Evolutionary conservation across 2,888 invertebrate genomes (phyloP).

Genomic region (Thera britannica): DNA sequence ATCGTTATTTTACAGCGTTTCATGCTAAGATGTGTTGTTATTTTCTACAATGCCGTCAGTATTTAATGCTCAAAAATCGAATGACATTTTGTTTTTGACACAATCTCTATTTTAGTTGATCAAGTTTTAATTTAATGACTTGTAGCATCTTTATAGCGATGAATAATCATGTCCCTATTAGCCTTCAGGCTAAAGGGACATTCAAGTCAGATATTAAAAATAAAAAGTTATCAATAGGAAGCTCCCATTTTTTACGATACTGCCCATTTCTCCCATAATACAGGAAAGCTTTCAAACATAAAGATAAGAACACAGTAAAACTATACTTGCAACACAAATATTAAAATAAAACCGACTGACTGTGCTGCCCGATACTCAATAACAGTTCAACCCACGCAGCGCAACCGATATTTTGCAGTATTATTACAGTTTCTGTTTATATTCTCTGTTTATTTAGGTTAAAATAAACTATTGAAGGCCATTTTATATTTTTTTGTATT

Average conservation of each 20-base stretch:
- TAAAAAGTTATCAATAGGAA: not conserved
- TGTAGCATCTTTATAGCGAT: no score
- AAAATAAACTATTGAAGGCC: not conserved
- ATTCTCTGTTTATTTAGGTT: not conserved
- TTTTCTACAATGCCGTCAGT: no score
- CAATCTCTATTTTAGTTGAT: no score
- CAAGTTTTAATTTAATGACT: no score
- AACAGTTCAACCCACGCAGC: slow-evolving; percentile 27
- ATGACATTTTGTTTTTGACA: no score
- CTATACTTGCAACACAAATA: slow-evolving; percentile 5
- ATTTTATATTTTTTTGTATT: not conserved
- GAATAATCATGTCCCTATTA: no score
- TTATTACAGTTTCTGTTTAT: not conserved
- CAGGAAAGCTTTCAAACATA: slow-evolving; percentile 18
- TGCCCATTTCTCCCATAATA: not conserved
- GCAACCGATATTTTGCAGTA: slow-evolving; percentile 22
- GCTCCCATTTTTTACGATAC: not conserved
- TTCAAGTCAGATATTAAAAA: no score
- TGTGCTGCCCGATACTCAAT: not conserved
- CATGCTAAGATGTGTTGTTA: no score
- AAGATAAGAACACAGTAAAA: slow-evolving; percentile 12
- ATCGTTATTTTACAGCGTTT: no score
- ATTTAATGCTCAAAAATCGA: no score
- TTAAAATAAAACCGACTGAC: slow-evolving; percentile 15
- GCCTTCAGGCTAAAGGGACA: no score